phyloP scores from a whole-genome alignment of 2,797 vertebrate genomes.

The Rhynchotus rufescens region DNA sequence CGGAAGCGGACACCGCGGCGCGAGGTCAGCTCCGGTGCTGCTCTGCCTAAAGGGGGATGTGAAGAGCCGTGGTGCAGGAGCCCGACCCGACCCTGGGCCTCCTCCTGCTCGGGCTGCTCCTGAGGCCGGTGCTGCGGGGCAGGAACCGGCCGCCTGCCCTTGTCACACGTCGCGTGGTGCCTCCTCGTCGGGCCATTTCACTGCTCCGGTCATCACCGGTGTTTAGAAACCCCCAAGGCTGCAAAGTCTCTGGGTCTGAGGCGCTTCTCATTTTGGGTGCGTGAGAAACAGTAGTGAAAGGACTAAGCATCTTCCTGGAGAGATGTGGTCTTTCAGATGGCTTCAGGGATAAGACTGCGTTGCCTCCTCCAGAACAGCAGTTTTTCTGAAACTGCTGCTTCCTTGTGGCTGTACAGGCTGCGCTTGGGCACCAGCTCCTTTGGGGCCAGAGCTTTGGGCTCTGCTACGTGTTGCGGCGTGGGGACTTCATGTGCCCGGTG shows the following conservation, averaged over 20 bases:
- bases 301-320: background rate
- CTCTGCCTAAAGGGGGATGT: background rate
- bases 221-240: background rate
- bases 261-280: background rate
- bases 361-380: background rate
- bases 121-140: background rate
- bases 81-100: background rate
- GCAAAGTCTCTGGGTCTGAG: background rate
- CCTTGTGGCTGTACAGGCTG: background rate
- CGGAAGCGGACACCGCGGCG: background rate
- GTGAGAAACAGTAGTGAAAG: background rate
- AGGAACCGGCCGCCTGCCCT: background rate
- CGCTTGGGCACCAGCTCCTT: background rate
- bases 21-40: background rate
- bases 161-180: accelerated
- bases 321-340: background rate
- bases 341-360: background rate
- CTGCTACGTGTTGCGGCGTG: background rate
- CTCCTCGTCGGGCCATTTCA: background rate
- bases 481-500: background rate
- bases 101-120: background rate
- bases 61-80: background rate
- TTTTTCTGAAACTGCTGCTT: background rate
- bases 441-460: background rate
- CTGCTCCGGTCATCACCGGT: accelerated